Evolutionary conservation across 2,888 invertebrate species (phyloP), one percentile per base, ranked within the genome.

Genomic region (Erpobdella octoculata): DNA sequence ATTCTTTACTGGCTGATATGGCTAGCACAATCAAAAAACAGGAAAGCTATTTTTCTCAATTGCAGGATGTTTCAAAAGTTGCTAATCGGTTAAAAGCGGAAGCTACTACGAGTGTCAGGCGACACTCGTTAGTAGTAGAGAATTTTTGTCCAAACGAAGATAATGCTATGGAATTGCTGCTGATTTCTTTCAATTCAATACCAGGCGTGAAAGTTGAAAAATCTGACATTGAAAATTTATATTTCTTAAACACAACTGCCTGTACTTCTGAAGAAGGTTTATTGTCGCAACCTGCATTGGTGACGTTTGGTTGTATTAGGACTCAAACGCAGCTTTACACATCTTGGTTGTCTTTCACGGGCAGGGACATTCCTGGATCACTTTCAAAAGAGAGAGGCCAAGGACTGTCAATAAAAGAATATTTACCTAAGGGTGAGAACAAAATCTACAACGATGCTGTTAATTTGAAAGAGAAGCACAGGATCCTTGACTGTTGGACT

Each of bases 101-200:
- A 31, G 33, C 70, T 64, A 59, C 69, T 9, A 53, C 37, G 31
- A 46, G 53, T 48, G 48, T 69, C 21, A 72, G 64, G 64, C 33
- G 48, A 41, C 69, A 72, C 48, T 72, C 69, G 9, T 38, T 72
- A 35, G 53, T 72, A 18, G 46, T 72, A 62, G 72, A 72, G 53
- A 72, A 72, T 35, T 53, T 72, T 28, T 69, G 69, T 59, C 72
- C 72, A 38, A 72, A 72, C 31, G 69, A 72, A 37, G 69, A 72
- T 36, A 69, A 35, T 58, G 72, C 69, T 9, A 53, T 58, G 38
- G 72, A 61, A 33, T 62, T 69, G 38, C 38, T 72, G 15, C 41
- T 69, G 15, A 28, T 69, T 53, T 71, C 67, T 71, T 48, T 36
- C 33, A 71, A 66, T 5, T 72, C 69, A 35, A 35, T 62, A 31